phyloP scores from a whole-genome alignment of 2,113 vertebrate species.

The Lipotes vexillifer region DNA sequence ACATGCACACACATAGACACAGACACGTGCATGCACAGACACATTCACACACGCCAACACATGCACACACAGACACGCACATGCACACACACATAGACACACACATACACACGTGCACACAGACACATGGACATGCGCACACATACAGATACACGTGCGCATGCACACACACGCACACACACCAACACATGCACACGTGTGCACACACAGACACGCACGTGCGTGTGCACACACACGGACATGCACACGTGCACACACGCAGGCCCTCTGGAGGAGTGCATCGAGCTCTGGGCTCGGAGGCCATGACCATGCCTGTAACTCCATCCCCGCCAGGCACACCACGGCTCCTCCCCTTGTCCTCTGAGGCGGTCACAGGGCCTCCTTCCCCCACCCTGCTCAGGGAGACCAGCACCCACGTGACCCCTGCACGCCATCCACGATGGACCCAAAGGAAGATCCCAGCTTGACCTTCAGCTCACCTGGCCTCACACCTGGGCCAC shows the following conservation, averaged over 20 bases:
- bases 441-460: too few relatives aligned
- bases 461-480: neutral
- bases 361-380: neutral
- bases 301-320: fast-evolving
- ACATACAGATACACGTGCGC: too few relatives aligned
- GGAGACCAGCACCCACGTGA: neutral
- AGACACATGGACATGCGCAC: too few relatives aligned
- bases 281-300: neutral
- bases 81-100: neutral
- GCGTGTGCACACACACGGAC: fast-evolving
- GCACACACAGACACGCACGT: neutral
- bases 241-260: neutral
- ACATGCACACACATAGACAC: too few relatives aligned
- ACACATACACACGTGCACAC: neutral
- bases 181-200: neutral
- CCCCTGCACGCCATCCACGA: neutral
- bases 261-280: too few relatives aligned
- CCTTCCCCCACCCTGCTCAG: neutral
- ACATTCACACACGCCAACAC: neutral
- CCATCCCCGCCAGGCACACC: fast-evolving
- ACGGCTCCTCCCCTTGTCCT: neutral
- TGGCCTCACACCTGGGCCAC: neutral
- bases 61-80: too few relatives aligned
- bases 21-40: too few relatives aligned
- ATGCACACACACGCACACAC: fast-evolving